Percentiles rank a stretch among this genome's conserved stretches.
Conservation (phyloP, 37 sponge, comb jelly and placozoan species). For the Chondrosia reniformis region DNA sequence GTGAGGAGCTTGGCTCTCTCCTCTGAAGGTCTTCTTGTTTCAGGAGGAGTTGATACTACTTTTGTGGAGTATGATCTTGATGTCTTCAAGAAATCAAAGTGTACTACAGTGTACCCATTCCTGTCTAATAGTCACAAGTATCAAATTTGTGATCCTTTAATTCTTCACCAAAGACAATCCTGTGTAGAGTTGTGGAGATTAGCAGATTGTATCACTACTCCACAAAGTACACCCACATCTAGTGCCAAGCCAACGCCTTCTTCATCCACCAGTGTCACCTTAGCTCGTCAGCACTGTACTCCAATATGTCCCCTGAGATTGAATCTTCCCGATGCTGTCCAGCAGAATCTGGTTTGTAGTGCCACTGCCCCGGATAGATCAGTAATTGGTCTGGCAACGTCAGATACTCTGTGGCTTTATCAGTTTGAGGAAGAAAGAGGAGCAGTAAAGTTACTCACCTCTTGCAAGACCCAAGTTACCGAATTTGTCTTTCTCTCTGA, state of each 20-base stretch:
- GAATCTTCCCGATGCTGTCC: neutral
- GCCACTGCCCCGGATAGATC: slow-evolving; percentile 40
- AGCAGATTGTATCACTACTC: no score
- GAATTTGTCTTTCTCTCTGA: neutral
- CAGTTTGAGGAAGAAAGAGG: neutral
- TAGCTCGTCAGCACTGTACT: neutral
- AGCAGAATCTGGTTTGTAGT: slow-evolving; percentile 39
- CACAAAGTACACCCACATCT: neutral
- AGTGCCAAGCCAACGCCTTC: neutral
- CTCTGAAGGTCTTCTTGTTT: slow-evolving; percentile 29
- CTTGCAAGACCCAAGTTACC: neutral
- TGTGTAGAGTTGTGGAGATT: slow-evolving; percentile 9
- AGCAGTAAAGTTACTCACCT: neutral
- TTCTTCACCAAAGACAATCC: neutral
- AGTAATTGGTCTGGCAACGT: slow-evolving; percentile 39
- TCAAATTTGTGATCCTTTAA: slow-evolving; percentile 16
- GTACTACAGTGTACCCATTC: slow-evolving; percentile 33
- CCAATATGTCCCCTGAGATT: neutral
- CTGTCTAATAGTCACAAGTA: slow-evolving; percentile 10
- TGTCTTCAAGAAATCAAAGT: neutral
- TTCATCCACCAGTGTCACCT: neutral
- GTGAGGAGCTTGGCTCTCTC: slow-evolving; percentile 51
- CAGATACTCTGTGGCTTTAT: slow-evolving; percentile 49
- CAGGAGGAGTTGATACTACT: slow-evolving; percentile 75
- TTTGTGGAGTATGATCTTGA: slow-evolving; percentile 25